These are phyloP conservation scores for Hydrolagus affinis DNA, from an alignment of 2,113 vertebrate species.

Conservation along the genomic window DNA sequence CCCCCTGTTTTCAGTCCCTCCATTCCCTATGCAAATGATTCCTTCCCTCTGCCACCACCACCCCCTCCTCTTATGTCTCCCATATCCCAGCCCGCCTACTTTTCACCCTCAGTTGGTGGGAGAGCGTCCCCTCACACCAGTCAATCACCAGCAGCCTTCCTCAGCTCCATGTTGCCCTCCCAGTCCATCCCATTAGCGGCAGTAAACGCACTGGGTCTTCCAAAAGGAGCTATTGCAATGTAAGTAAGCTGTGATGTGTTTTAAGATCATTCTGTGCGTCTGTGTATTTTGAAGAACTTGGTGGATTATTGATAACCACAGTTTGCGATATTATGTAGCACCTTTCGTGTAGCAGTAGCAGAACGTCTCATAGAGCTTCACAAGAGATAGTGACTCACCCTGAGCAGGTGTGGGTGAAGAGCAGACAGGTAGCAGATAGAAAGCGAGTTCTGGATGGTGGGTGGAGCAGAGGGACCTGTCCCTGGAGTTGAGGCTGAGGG, in stretches of 20 bases:
- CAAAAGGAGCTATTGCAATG: slow-evolving; percentile 68
- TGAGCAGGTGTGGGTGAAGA: neutral
- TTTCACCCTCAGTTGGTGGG: slow-evolving; percentile 37
- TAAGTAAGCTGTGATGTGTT: slow-evolving; percentile 43
- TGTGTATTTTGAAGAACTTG: slow-evolving; percentile 42
- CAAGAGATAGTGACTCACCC: slow-evolving; percentile 22
- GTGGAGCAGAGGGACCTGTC: no score
- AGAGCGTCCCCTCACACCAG: slow-evolving; percentile 49
- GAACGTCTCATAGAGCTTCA: no score
- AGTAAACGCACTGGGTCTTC: slow-evolving; percentile 85
- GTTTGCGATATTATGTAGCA: no score
- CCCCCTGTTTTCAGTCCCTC: slow-evolving; percentile 76
- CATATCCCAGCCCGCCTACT: slow-evolving; percentile 47
- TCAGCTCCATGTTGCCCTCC: slow-evolving; percentile 81
- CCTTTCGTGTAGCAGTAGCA: neutral
- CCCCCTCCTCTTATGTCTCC: slow-evolving; percentile 59
- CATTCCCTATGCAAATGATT: slow-evolving; percentile 45
- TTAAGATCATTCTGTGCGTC: neutral
- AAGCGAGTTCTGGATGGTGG: no score
- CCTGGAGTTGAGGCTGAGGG: no score
- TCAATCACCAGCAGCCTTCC: slow-evolving; percentile 80
- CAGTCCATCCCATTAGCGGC: slow-evolving; percentile 52
- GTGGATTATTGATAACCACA: no score
- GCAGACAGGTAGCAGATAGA: no score
- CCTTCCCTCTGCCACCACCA: slow-evolving; percentile 66